Conservation (phyloP, 2,888 invertebrate species). For the Lasioglossum figueresi region DNA sequence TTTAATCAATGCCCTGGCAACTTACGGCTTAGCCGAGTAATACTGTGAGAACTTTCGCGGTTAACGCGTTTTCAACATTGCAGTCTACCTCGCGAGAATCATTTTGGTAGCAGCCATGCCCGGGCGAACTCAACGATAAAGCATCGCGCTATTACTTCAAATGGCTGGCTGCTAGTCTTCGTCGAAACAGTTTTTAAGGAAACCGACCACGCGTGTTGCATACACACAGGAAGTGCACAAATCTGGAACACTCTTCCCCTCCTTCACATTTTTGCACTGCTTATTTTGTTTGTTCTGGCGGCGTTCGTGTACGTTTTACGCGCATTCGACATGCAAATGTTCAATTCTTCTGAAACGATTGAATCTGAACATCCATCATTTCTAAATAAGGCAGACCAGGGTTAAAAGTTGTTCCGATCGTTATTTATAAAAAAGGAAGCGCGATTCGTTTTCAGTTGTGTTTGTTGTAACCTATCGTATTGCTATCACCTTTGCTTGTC, state of each 20-base stretch:
- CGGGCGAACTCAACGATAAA: background rate
- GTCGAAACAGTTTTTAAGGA: background rate
- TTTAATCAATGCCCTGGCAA: constrained; percentile 29
- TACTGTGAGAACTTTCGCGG: constrained; percentile 29
- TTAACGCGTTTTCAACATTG: constrained; percentile 1
- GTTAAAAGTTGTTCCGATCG: no score
- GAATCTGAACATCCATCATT: no score
- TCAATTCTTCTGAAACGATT: no score
- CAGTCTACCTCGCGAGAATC: background rate
- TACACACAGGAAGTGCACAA: background rate
- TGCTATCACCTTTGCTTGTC: no score
- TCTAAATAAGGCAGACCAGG: no score
- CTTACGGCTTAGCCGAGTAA: background rate
- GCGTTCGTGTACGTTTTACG: background rate
- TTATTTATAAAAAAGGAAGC: no score
- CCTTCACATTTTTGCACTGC: background rate
- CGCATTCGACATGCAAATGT: no score
- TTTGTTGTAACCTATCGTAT: no score
- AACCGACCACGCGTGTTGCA: background rate
- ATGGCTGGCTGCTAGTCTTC: background rate
- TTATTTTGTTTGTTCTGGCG: background rate
- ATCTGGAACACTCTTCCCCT: background rate
- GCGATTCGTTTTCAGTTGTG: no score
- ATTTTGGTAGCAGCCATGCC: background rate
- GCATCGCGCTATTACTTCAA: background rate